phyloP scores from a whole-genome alignment of 2,113 vertebrate species.

The Pedetes capensis region DNA sequence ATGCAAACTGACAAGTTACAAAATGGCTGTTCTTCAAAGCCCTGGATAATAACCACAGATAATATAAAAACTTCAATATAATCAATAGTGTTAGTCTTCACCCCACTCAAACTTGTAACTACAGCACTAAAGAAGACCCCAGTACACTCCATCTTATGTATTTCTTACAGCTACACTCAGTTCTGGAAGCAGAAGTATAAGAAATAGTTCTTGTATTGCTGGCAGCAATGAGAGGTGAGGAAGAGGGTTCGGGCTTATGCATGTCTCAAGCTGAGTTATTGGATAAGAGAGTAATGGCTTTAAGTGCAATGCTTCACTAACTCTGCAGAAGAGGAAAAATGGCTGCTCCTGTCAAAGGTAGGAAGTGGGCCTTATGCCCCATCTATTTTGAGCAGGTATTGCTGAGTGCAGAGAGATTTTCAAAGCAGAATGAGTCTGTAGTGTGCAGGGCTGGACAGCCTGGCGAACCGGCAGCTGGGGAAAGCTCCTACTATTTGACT shows the following conservation, averaged over 20 bases:
- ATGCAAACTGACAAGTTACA: slow-evolving; percentile 53
- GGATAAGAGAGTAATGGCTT: background rate
- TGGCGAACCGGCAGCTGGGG: background rate
- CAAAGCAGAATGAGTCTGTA: background rate
- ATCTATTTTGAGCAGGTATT: background rate
- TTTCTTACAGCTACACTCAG: background rate
- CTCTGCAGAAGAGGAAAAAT: background rate
- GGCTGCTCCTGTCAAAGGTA: background rate
- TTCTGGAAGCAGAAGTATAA: background rate
- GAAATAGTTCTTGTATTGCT: background rate
- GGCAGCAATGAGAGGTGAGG: background rate
- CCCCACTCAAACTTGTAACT: background rate
- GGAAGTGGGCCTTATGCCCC: background rate
- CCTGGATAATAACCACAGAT: slow-evolving; percentile 24
- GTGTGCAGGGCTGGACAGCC: background rate
- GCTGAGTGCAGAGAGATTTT: background rate
- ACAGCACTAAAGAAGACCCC: background rate
- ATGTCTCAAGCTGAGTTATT: background rate
- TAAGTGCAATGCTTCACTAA: background rate
- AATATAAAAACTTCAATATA: slow-evolving; percentile 41
- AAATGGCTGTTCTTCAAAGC: slow-evolving; percentile 38
- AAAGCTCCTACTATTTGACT: background rate
- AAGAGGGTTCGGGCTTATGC: background rate
- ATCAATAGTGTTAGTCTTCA: background rate
- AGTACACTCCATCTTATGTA: background rate